These are phyloP conservation scores for Scomber japonicus DNA, from an alignment of 2,113 vertebrate genomes.

Conservation along the genomic window DNA sequence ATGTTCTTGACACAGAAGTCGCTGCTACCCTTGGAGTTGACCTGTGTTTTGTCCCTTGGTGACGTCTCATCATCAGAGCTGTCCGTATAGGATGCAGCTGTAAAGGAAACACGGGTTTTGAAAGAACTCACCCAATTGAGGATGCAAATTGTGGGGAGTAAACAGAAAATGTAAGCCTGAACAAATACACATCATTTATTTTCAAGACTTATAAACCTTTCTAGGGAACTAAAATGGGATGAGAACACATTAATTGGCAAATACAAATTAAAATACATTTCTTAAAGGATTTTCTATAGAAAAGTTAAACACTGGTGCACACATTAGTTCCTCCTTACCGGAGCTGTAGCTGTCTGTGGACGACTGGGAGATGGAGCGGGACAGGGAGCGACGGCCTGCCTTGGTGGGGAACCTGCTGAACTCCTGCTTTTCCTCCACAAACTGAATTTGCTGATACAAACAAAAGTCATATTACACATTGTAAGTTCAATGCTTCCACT, in stretches of 20 bases:
- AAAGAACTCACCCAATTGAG: slow-evolving; percentile 1
- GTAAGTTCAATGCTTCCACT: not conserved
- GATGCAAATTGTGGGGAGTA: not conserved
- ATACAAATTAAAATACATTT: no score
- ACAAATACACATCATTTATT: not conserved
- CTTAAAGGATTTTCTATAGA: no score
- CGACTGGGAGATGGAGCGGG: slow-evolving; percentile 96
- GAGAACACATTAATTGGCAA: not conserved
- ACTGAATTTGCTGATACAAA: slow-evolving; percentile 90
- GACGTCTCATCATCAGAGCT: slow-evolving; percentile 97
- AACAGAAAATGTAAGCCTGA: not conserved
- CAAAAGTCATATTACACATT: not conserved
- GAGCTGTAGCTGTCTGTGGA: slow-evolving; percentile 98
- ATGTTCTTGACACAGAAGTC: slow-evolving; percentile 98
- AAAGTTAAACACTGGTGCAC: no score
- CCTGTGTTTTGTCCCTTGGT: slow-evolving; percentile 93
- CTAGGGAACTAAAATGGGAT: not conserved
- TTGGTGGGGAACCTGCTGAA: slow-evolving; percentile 96
- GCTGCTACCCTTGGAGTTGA: slow-evolving; percentile 93
- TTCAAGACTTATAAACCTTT: not conserved
- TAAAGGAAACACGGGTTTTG: not conserved
- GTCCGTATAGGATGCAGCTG: slow-evolving; percentile 95
- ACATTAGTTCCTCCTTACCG: slow-evolving; percentile 76
- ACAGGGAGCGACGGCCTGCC: slow-evolving; percentile 93
- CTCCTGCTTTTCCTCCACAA: slow-evolving; percentile 97